These are phyloP conservation scores for Botia almorhae DNA, from an alignment of 2,797 vertebrate species.

Conservation along the genomic window DNA sequence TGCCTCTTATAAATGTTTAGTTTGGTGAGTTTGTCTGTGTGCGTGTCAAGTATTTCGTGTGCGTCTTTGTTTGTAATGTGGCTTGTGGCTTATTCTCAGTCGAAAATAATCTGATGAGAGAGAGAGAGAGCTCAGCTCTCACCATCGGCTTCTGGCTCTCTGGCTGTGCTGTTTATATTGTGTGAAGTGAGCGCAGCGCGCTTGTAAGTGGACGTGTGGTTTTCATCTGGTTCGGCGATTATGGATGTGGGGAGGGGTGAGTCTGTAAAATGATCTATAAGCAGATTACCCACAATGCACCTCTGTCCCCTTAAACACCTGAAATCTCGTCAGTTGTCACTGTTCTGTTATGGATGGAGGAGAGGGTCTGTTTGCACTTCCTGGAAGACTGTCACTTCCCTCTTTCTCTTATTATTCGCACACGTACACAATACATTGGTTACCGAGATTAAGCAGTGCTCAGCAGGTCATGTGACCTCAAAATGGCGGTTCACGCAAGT, in stretches of 20 bases:
- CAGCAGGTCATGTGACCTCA: no score
- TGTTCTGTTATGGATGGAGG: neutral
- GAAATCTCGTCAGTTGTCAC: neutral
- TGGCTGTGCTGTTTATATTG: conserved; percentile 55
- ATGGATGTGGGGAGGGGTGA: neutral
- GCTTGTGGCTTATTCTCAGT: conserved; percentile 51
- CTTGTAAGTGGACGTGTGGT: conserved; percentile 41
- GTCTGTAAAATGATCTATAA: conserved; percentile 19
- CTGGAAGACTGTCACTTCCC: no score
- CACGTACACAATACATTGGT: no score
- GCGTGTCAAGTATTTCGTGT: conserved; percentile 1
- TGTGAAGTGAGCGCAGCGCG: conserved; percentile 22
- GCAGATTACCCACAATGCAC: conserved; percentile 39
- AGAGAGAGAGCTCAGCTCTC: neutral
- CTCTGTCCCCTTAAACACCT: conserved; percentile 8
- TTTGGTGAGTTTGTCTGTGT: conserved; percentile 15
- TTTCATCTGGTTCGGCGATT: conserved; percentile 46
- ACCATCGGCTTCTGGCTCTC: conserved; percentile 46
- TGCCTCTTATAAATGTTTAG: neutral
- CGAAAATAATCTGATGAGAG: conserved; percentile 63
- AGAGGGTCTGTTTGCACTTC: neutral
- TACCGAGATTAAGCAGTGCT: no score
- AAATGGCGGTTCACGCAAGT: no score
- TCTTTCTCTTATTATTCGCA: no score
- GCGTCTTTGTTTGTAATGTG: conserved; percentile 53